Conservation (phyloP, 2,797 vertebrate genomes). For the Hippopotamyrus pictus region DNA sequence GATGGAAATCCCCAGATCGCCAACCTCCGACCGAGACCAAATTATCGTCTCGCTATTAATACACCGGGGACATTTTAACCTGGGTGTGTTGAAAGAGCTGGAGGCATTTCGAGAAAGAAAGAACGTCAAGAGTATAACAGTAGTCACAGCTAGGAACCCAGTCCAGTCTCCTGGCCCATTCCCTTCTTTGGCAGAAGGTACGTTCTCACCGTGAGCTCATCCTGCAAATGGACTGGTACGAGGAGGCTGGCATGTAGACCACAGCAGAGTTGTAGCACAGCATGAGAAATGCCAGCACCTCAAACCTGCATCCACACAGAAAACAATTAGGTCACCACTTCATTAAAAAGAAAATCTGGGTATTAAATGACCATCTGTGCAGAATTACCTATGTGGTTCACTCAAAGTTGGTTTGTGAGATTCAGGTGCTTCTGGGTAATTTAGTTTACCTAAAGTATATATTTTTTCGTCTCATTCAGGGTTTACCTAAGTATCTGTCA, state of each 20-base stretch:
- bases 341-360: background rate
- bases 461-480: background rate
- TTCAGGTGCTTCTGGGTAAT: background rate
- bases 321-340: conserved; percentile 38
- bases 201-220: conserved; percentile 88
- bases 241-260: conserved; percentile 92
- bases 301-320: conserved; percentile 69
- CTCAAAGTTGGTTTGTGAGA: background rate
- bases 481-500: background rate
- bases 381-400: background rate
- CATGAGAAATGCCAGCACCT: conserved; percentile 96
- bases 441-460: background rate
- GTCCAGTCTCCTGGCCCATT: background rate
- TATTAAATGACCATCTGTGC: background rate
- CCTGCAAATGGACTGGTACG: conserved; percentile 86
- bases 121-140: background rate
- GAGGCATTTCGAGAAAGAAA: background rate
- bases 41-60: background rate
- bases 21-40: background rate
- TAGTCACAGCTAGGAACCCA: background rate
- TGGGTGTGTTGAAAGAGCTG: background rate
- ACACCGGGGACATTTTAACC: background rate
- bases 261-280: conserved; percentile 95
- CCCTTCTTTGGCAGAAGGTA: background rate
- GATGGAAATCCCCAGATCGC: background rate